Base-by-base conservation (phyloP, 1,140 invertebrate genomes). In the Whitmania pigra region DNA sequence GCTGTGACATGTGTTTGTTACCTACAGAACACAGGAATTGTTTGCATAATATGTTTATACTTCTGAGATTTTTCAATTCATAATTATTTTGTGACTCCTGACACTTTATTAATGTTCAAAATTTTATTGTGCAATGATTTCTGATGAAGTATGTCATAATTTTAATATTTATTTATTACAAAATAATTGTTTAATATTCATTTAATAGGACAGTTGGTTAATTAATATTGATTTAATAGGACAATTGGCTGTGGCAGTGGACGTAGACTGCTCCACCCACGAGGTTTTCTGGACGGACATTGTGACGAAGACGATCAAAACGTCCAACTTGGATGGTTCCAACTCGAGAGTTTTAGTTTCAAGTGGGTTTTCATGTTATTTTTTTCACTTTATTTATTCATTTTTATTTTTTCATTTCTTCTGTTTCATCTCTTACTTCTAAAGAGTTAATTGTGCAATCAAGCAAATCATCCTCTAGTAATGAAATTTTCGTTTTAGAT, bases 271-370 rank as follows among this genome's bases (percentile, higher is more conserved):
- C 80, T 79, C 86, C 13, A 86, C 87, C 74, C 90, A 89, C 25
- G 86, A 87, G 73, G 85, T 93, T 57, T 97, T 94, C 79, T 94
- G 91, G 88, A 92, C 91, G 73, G 94, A 97, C 82, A 89, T 94
- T 18, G 86, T 85, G 2, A 86, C 87, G 72, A 87, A 87, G 72
- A 85, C 85, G 9, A 92, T 94, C 67, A 87, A 88, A 73, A 86
- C 87, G 73, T 83, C 88, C 2, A 85, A 85, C 4, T 88, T 90
- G 77, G 89, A 93, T 82, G 91, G 92, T 49, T 86, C 87, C 17
- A 83, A 86, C 57, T 83, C 84, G 70, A 83, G 86, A 76, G 80
- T 85, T 54, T 88, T 92, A 77, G 80, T 89, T 20, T 81, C 82
- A 73, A 85, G 88, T 88, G 82, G 77, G 76, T 71, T 0, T 53